A percentile compares a stretch with the other conserved stretches of the same genome.
These are phyloP conservation scores for Glaucomys volans DNA, from an alignment of 2,113 vertebrate species.

Conservation along the genomic window DNA sequence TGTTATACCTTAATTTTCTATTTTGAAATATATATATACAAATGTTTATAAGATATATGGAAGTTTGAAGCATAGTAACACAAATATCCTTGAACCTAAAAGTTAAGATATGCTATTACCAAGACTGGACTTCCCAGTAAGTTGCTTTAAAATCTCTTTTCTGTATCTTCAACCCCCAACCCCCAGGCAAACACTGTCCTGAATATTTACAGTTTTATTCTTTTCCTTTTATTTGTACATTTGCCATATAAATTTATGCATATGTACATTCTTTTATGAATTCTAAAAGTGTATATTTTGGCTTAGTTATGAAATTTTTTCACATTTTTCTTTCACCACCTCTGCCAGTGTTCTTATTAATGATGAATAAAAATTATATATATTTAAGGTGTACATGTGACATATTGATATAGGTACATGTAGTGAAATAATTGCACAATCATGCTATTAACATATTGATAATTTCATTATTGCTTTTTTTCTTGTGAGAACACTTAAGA, in stretches of 20 bases:
- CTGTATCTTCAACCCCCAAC: neutral
- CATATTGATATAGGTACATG: neutral
- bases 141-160: neutral
- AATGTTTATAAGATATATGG: neutral
- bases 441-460: neutral
- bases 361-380: too few species aligned
- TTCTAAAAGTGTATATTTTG: neutral
- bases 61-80: neutral
- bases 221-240: neutral
- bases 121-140: neutral
- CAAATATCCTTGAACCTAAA: neutral
- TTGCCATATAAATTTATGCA: neutral
- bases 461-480: neutral
- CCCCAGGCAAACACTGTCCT: neutral
- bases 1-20: neutral
- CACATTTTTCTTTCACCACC: neutral
- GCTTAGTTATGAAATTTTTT: neutral
- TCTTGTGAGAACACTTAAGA: neutral
- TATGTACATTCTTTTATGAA: rapidly evolving
- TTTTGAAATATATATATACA: neutral
- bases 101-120: neutral
- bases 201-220: neutral
- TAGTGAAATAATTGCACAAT: neutral
- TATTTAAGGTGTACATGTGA: neutral
- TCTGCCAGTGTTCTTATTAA: neutral